A percentile compares a stretch with the other conserved stretches of the same genome.
Conservation (phyloP, 2,797 vertebrate genomes). For the Channallabes apus region DNA sequence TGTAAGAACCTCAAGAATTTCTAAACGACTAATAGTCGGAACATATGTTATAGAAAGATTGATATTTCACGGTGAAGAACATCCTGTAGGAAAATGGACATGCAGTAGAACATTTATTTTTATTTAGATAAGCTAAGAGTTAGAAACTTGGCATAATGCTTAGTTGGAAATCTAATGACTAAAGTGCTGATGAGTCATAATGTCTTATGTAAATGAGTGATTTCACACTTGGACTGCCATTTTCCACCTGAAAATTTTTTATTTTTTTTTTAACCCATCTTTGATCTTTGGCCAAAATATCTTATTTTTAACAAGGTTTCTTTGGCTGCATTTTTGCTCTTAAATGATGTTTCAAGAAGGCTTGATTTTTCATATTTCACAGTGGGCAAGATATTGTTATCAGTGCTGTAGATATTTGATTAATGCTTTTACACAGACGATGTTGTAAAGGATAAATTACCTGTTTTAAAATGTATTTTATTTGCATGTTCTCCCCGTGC, state of each 20-base stretch:
- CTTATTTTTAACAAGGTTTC: neutral
- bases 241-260: neutral
- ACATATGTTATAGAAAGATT: slow-evolving; percentile 29
- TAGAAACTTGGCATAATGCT: slow-evolving; percentile 1
- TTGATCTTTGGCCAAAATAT: neutral
- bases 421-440: neutral
- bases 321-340: neutral
- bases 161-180: neutral
- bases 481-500: too few species aligned
- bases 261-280: neutral
- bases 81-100: neutral
- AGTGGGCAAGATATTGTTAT: neutral
- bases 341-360: neutral
- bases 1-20: slow-evolving; percentile 40
- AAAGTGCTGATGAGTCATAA: slow-evolving; percentile 2
- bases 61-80: slow-evolving; percentile 22
- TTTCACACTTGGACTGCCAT: neutral
- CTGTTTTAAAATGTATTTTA: neutral
- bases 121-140: neutral
- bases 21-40: slow-evolving; percentile 37
- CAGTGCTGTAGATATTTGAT: neutral
- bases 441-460: neutral
- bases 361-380: neutral
- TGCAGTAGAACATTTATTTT: neutral
- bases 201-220: neutral